Base-by-base conservation (phyloP, 2,113 vertebrate genomes). In the Vulpes lagopus region DNA sequence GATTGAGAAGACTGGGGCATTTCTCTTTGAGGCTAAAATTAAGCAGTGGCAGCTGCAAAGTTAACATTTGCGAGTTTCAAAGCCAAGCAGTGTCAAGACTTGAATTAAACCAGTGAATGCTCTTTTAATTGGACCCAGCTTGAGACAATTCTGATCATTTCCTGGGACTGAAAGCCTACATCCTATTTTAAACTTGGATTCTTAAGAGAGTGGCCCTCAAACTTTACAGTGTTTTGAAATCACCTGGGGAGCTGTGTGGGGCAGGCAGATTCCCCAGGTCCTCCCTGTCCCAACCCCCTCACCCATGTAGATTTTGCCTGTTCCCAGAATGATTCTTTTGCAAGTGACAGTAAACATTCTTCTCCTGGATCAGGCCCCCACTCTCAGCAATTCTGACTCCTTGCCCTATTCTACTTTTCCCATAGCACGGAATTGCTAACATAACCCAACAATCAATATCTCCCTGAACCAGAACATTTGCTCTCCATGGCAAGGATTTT, bases 1-100 rank as follows among this genome's bases (percentile, higher is more conserved):
- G 4, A 88, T 2, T 25, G 22, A 30, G 62, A 74, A 87, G 71
- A 38, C 88, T 25, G 25, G 60, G 32, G 76, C 60, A 71, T 88
- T 86, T 92, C 81, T 89, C 96, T 85, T 86, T 35, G 76, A 62
- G 11, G 69, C 94, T 96, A 96, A 97, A 97, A 98, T 96, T 89
- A 95, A 97, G 93, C 60, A 3, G 55, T 23, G 57, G 90, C 97
- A 74, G 95, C 96, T 96, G 98, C 94, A 85, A 83, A 27, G 80
- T 79, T 83, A 85, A 95, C 64, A 62, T 62, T 78, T 32, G n/a
- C 25, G 0, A 23, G 53, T 94, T 88, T 94, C 81, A 84, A 81
- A 97, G 83, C 82, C 94, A 95, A 69, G 91, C 89, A 38, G 43
- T 71, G 51, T 96, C 87, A 86, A 92, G 96, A 97, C 79, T 94